These are phyloP conservation scores for Hydrocynus forskahlii DNA, from an alignment of 2,797 vertebrate genomes.

Conservation along the genomic window DNA sequence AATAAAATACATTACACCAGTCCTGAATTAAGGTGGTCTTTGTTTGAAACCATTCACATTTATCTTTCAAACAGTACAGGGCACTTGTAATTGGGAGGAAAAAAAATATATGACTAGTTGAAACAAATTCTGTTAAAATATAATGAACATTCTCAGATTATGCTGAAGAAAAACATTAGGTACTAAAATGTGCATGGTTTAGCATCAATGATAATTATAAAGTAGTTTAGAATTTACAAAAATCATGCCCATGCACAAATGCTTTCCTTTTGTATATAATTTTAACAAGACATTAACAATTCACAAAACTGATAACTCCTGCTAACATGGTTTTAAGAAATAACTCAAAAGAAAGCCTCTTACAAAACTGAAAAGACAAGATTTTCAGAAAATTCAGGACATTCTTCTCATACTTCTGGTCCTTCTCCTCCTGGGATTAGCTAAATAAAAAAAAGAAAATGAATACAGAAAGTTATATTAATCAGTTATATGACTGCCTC, in stretches of 20 bases:
- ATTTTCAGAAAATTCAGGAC: constrained; percentile 29
- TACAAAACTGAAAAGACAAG: constrained; percentile 24
- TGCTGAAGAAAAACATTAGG: too few relatives aligned
- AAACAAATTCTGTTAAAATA: too few relatives aligned
- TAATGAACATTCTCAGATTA: too few relatives aligned
- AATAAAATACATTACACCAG: too few relatives aligned
- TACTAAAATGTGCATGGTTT: too few relatives aligned
- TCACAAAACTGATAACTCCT: background rate
- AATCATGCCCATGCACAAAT: background rate
- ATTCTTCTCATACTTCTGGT: constrained; percentile 86
- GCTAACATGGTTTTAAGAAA: background rate
- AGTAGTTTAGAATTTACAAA: background rate
- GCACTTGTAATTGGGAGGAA: too few relatives aligned
- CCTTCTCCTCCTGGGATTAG: constrained; percentile 97
- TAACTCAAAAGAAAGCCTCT: background rate
- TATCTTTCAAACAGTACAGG: too few relatives aligned
- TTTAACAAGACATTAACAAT: background rate
- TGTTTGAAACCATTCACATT: too few relatives aligned
- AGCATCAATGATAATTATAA: too few relatives aligned
- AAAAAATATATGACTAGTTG: too few relatives aligned
- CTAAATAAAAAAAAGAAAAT: constrained; percentile 77
- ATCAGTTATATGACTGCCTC: too few relatives aligned
- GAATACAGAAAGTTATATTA: background rate
- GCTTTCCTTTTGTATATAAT: background rate
- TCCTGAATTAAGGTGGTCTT: too few relatives aligned